Base-by-base conservation (phyloP, 2,888 invertebrate species). In the Drosophila paracracens region DNA sequence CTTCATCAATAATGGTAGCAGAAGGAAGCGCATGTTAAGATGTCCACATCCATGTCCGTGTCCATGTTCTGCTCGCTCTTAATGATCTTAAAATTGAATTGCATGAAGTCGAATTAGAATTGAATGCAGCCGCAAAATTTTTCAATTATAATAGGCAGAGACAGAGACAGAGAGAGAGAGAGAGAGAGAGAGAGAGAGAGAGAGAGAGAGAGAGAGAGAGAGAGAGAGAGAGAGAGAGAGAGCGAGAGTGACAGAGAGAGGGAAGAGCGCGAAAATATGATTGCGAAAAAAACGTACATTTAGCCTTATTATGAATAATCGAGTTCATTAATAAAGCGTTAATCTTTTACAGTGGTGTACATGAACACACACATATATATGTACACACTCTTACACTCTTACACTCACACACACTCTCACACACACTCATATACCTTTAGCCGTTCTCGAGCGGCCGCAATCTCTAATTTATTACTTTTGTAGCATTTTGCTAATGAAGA, bases 21-120 rank as follows among this genome's bases (percentile, higher is more conserved):
- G 87, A 89, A 90, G 91, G 91, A 87, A 90, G 89, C 88, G 88
- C 88, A 87, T 90, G 91, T 89, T 90, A 72, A 40, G 46, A 79
- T 81, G 88, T 84, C 73, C 80, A 66, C 46, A 13, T 43, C 21
- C 18, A 79, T 79, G 82, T 84, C 71, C 80, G 81, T 90, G 89
- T 87, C 75, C 79, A 66, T 74, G 88, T 89, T 72, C 73, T 68
- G 89, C 51, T 66, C 62, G 73, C 57, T 57, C 84, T 71, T 90
- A 90, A 87, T 88, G 87, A 89, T 90, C 88, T 78, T 79, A 80
- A 90, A 89, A 84, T 83, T 88, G 76, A 76, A 86, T 76, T 72
- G 56, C 48, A 70, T 58, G 54, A 53, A 73, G 25, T 60, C 66
- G 83, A 81, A 90, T 88, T 86, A 88, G 89, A 81, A 86, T 82